These are phyloP conservation scores for Hippocampus guttulatus DNA, from an alignment of 2,113 vertebrate genomes.

Conservation along the genomic window DNA sequence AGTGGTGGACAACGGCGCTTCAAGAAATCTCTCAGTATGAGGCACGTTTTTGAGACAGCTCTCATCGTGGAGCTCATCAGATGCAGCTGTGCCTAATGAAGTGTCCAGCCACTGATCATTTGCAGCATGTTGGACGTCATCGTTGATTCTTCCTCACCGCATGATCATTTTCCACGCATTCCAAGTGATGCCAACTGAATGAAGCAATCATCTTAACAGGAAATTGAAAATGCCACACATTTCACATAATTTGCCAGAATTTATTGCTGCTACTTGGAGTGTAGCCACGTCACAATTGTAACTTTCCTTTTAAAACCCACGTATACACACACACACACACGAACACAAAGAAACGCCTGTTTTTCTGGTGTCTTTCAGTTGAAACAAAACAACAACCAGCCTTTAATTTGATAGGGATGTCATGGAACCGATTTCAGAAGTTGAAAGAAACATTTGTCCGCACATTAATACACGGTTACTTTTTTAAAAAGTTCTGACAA, in stretches of 20 bases:
- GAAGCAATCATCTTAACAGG: neutral
- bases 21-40: neutral
- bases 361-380: neutral
- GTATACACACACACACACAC: neutral
- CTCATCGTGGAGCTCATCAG: neutral
- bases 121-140: neutral
- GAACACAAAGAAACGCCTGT: neutral
- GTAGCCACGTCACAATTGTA: neutral
- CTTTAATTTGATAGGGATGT: neutral
- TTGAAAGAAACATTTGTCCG: neutral
- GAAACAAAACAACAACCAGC: neutral
- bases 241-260: neutral
- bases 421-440: neutral
- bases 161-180: neutral
- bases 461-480: neutral
- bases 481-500: neutral
- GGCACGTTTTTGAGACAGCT: neutral
- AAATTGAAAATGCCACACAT: constrained; percentile 6
- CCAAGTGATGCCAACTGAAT: neutral
- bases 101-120: neutral
- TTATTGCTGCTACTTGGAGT: neutral
- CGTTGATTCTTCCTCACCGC: neutral
- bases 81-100: neutral
- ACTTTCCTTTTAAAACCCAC: neutral
- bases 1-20: neutral